Percentiles rank a stretch among this genome's conserved stretches.
Conservation (phyloP, 2,113 vertebrate species). For the Holacanthus passer region DNA sequence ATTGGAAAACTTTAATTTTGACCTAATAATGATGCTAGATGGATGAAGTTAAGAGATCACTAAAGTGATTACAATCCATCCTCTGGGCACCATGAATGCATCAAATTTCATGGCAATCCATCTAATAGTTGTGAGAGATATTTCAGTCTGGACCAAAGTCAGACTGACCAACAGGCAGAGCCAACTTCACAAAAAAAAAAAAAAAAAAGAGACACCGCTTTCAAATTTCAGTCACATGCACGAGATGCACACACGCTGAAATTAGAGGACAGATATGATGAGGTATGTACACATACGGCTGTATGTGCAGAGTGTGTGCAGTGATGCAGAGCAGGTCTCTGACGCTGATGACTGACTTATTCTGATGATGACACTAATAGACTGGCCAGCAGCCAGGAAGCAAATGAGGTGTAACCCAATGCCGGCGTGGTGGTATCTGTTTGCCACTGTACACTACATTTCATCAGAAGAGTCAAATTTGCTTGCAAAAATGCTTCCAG, state of each 20-base stretch:
- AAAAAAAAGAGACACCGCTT: neutral
- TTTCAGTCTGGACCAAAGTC: neutral
- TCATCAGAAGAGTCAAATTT: conserved; percentile 14
- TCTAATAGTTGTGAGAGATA: neutral
- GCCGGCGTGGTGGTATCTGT: conserved; percentile 33
- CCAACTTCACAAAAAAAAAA: neutral
- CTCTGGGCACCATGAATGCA: neutral
- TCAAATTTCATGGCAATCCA: neutral
- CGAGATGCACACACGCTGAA: neutral
- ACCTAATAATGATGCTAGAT: too few relatives aligned
- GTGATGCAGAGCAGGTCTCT: neutral
- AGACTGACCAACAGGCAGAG: neutral
- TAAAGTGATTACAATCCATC: neutral
- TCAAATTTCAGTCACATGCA: neutral
- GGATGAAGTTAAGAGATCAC: too few relatives aligned
- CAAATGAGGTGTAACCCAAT: conserved; percentile 52
- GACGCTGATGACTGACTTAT: too few relatives aligned
- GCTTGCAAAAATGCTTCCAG: conserved; percentile 7
- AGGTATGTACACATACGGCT: neutral
- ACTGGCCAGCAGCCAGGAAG: conserved; percentile 25
- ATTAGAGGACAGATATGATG: conserved; percentile 3
- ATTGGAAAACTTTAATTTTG: too few relatives aligned
- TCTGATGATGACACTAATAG: conserved; percentile 51
- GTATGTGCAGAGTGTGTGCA: conserved; percentile 14
- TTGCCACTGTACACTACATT: conserved; percentile 34